Conservation (phyloP, 2,888 invertebrate genomes). For the Podotricha telesiphe region DNA sequence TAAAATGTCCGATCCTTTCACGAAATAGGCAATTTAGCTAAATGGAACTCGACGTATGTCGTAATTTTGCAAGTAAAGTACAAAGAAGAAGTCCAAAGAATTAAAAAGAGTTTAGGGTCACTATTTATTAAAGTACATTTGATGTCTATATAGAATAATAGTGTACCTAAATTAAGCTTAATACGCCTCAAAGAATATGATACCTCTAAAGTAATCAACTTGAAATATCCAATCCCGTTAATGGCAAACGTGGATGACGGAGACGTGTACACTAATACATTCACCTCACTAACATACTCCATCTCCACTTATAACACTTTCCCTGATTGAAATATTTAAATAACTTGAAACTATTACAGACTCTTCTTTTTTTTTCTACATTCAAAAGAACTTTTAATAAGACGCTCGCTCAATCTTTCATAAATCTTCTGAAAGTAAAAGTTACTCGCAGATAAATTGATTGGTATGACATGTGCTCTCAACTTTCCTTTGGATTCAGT, state of each 20-base stretch:
- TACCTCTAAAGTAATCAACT: slow-evolving; percentile 44
- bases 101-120: background rate
- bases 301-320: slow-evolving; percentile 41
- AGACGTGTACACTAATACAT: slow-evolving; percentile 44
- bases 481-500: slow-evolving; percentile 23
- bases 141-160: background rate
- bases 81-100: no score
- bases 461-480: slow-evolving; percentile 33
- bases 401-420: slow-evolving; percentile 25
- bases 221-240: slow-evolving; percentile 50
- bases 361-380: background rate
- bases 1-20: no score
- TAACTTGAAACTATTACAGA: slow-evolving; percentile 42
- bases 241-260: slow-evolving; percentile 35
- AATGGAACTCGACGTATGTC: no score
- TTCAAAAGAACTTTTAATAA: slow-evolving; percentile 14
- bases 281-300: slow-evolving; percentile 32
- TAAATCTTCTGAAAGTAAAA: slow-evolving; percentile 32
- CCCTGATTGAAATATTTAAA: slow-evolving; percentile 48
- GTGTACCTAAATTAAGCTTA: slow-evolving; percentile 2
- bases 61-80: no score
- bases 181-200: slow-evolving; percentile 23
- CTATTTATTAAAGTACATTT: background rate
- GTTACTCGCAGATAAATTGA: slow-evolving; percentile 12
- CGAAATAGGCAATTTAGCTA: no score